These are phyloP conservation scores for Eonycteris spelaea DNA, from an alignment of 2,113 vertebrate species.

Conservation along the genomic window DNA sequence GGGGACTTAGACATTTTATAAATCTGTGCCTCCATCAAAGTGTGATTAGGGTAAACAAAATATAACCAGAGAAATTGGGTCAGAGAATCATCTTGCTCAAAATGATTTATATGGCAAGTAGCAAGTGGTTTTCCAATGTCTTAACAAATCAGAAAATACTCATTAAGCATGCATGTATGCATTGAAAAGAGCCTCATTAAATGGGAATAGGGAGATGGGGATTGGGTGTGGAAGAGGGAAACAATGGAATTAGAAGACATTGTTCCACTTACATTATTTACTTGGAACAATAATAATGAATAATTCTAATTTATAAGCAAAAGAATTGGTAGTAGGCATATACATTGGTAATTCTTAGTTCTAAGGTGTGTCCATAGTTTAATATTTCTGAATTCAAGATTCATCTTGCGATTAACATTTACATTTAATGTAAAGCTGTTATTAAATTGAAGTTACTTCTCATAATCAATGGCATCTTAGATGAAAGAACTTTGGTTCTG, in stretches of 20 bases:
- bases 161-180: neutral
- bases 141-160: constrained; percentile 26
- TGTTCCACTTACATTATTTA: neutral
- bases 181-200: neutral
- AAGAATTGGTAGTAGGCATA: neutral
- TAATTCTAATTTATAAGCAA: neutral
- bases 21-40: neutral
- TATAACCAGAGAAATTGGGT: neutral
- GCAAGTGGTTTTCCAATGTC: neutral
- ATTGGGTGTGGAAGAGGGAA: neutral
- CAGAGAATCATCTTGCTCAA: neutral
- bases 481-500: constrained; percentile 13
- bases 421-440: neutral
- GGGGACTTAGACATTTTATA: neutral
- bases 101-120: neutral
- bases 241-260: neutral
- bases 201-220: neutral
- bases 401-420: neutral
- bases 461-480: neutral
- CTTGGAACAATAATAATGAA: neutral
- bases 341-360: neutral
- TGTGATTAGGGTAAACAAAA: constrained; percentile 1
- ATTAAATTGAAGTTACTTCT: neutral
- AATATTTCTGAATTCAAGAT: constrained; percentile 24
- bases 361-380: neutral